phyloP scores from a whole-genome alignment of 2,888 invertebrate genomes.

The Thera britannica region DNA sequence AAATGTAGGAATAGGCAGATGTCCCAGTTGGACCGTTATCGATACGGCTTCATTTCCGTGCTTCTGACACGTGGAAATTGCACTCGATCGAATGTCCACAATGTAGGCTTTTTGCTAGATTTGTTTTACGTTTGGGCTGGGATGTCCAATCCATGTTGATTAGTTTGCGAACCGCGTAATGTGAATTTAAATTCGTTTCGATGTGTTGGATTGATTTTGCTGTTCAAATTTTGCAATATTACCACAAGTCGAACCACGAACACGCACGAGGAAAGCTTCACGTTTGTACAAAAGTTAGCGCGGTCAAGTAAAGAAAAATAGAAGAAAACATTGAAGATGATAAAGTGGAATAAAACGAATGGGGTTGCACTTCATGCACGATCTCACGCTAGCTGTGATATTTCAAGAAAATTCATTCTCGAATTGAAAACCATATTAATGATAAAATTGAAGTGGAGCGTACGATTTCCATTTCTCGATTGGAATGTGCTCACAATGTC shows the following conservation, averaged over 20 bases:
- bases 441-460: conserved; percentile 70
- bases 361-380: conserved; percentile 28
- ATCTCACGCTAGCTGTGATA: conserved; percentile 31
- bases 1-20: conserved; percentile 25
- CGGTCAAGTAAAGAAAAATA: too few relatives aligned
- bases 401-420: conserved; percentile 47
- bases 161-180: conserved; percentile 32
- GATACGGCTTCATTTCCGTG: conserved; percentile 70
- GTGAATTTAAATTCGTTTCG: conserved; percentile 30
- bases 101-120: conserved; percentile 41
- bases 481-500: conserved; percentile 70
- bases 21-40: conserved; percentile 46
- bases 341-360: conserved; percentile 9
- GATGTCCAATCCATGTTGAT: conserved; percentile 37
- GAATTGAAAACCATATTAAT: conserved; percentile 71
- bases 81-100: conserved; percentile 53
- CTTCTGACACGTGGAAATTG: conserved; percentile 73
- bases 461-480: conserved; percentile 72
- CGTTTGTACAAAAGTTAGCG: too few relatives aligned
- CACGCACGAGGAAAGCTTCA: too few relatives aligned
- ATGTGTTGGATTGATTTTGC: conserved; percentile 20
- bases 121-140: conserved; percentile 39
- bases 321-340: neutral
- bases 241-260: too few relatives aligned
- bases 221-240: neutral